These are phyloP conservation scores for Limnodromus scolopaceus DNA, from an alignment of 2,797 vertebrate genomes.

Conservation along the genomic window DNA sequence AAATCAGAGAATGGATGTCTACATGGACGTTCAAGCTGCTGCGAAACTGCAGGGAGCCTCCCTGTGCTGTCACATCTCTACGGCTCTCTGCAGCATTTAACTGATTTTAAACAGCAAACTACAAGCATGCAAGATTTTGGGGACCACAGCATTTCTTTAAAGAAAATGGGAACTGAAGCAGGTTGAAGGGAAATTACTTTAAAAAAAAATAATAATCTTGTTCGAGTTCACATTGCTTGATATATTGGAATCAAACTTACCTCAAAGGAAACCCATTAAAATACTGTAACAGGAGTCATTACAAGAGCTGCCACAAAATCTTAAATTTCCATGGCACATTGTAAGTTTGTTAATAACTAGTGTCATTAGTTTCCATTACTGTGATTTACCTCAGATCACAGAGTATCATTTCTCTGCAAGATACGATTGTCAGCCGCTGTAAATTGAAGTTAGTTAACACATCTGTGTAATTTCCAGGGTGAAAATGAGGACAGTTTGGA, in stretches of 20 bases:
- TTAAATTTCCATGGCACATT: slow-evolving; percentile 78
- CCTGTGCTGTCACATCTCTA: neutral
- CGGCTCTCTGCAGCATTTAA: neutral
- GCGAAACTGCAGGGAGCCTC: neutral
- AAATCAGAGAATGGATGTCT: neutral
- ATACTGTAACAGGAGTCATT: slow-evolving; percentile 76
- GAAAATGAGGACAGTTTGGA: slow-evolving; percentile 89
- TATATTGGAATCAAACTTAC: slow-evolving; percentile 73
- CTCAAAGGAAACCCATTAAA: slow-evolving; percentile 83
- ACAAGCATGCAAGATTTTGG: slow-evolving; percentile 8
- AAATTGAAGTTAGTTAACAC: slow-evolving; percentile 93
- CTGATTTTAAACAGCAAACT: neutral
- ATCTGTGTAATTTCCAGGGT: slow-evolving; percentile 88
- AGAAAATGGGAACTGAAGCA: slow-evolving; percentile 17
- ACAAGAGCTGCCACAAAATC: slow-evolving; percentile 77
- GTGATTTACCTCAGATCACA: slow-evolving; percentile 86
- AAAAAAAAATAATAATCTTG: neutral
- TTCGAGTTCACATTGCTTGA: slow-evolving; percentile 48
- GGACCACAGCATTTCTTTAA: neutral
- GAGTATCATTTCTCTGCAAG: slow-evolving; percentile 83
- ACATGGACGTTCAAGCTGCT: neutral
- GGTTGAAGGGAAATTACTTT: neutral
- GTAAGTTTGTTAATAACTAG: slow-evolving; percentile 82
- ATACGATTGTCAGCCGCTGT: slow-evolving; percentile 81
- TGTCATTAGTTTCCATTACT: slow-evolving; percentile 82